phyloP scores from a whole-genome alignment of 1,140 invertebrate genomes.

The Telenomus remus region DNA sequence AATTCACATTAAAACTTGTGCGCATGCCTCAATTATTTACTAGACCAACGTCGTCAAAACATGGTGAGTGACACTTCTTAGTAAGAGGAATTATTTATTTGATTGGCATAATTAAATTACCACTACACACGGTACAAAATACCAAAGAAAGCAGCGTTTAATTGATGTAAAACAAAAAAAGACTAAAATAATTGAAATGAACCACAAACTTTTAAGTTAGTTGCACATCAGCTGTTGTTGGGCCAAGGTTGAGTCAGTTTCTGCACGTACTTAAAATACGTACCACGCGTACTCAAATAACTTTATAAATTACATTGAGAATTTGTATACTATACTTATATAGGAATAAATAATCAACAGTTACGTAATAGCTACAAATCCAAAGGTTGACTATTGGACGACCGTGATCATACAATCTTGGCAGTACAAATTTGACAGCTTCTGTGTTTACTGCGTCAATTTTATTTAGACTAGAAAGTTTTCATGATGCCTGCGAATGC shows the following conservation, averaged over 20 bases:
- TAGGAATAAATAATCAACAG: conserved; percentile 25
- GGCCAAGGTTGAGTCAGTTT: conserved; percentile 27
- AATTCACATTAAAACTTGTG: background rate
- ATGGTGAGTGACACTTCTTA: background rate
- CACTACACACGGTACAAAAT: background rate
- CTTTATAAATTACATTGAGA: conserved; percentile 17
- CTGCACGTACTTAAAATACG: conserved; percentile 7
- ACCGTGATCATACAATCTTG: background rate
- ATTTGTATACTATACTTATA: conserved; percentile 9
- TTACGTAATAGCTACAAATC: conserved; percentile 44
- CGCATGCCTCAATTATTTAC: background rate
- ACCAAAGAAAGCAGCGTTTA: background rate
- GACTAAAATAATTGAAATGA: no score
- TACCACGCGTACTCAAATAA: no score
- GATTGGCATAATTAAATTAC: no score
- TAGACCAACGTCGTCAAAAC: conserved; percentile 27
- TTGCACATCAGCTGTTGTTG: conserved; percentile 12
- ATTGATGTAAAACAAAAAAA: no score
- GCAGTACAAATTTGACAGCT: background rate
- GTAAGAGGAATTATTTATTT: no score
- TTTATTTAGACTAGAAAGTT: background rate
- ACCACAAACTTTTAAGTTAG: background rate
- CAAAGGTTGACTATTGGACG: conserved; percentile 39
- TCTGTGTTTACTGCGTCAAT: no score
- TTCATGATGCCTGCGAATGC: conserved; percentile 60